A percentile compares a stretch with the other conserved stretches of the same genome.
These are phyloP conservation scores for Dendrophyllia cribrosa DNA, from an alignment of 64 coral and sea anemone species.

Conservation along the genomic window DNA sequence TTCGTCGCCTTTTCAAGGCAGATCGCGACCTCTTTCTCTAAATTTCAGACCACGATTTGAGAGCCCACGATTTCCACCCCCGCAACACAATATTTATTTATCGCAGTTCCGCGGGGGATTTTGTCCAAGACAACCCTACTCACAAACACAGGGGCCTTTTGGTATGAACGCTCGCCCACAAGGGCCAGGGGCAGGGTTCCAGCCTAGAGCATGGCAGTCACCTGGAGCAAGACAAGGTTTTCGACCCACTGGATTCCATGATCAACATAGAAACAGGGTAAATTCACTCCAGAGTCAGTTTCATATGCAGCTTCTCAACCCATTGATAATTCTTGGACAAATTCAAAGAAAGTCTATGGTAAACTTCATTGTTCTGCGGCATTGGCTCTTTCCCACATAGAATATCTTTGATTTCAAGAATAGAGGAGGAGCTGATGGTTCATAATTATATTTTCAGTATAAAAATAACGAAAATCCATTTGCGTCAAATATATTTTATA, in stretches of 20 bases:
- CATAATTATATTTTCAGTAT: too few relatives aligned
- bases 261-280: too few relatives aligned
- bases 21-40: constrained; percentile 11
- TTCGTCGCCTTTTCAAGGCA: neutral
- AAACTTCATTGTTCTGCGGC: too few relatives aligned
- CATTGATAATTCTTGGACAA: too few relatives aligned
- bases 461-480: too few relatives aligned
- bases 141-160: neutral
- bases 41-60: constrained; percentile 14
- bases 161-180: neutral
- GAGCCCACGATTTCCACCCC: constrained; percentile 29
- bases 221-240: constrained; percentile 16
- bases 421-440: too few relatives aligned
- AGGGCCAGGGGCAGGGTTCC: neutral
- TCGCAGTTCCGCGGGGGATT: constrained; percentile 12
- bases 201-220: neutral
- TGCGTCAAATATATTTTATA: too few relatives aligned
- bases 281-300: too few relatives aligned
- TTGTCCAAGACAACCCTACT: neutral
- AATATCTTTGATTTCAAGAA: too few relatives aligned
- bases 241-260: neutral
- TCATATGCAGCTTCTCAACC: too few relatives aligned
- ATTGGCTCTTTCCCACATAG: too few relatives aligned
- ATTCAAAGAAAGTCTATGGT: too few relatives aligned
- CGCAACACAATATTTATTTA: neutral